Base-by-base conservation (phyloP, 2,888 invertebrate genomes). In the Listrodromus nycthemerus region DNA sequence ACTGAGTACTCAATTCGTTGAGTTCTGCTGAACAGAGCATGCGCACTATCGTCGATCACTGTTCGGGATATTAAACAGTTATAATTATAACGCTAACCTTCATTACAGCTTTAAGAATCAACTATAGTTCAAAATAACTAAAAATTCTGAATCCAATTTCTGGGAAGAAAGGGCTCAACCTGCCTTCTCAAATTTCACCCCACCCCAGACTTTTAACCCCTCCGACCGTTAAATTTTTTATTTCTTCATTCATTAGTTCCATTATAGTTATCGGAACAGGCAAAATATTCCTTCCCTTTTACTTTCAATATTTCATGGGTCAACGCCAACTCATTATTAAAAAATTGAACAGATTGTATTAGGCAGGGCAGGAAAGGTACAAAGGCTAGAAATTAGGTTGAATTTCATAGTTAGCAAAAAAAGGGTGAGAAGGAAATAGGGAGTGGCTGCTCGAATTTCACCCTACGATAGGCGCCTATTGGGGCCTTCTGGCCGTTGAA, bases 361-460 rank as follows among this genome's bases (percentile, higher is more conserved):
- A 1, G 27, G 2, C 5, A 30, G 13, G 16, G 13, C 19, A 30
- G 41, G 13, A 0, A 2, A 41, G 16, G 41, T 13, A 50, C 48
- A 1, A 24, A 55, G 63, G 37, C 10, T 50, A 19, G 19, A 74
- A 76, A 65, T 63, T 50, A 30, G 74, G 48, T 74, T 74, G 58
- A 65, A 70, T 75, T 70, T 65, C 41, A 69, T 24, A 16, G 69
- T 45, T 75, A 41, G 50, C 3, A 1, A 37, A 67, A 66, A 19
- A 45, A 30, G 65, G 55, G 19, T 27, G n/a, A 58, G 41, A 65
- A 27, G 24, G 66, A 27, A 37, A 52, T 41, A 33, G 69, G 81
- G 81, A 76, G 79, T 75, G 79, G 79, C 80, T 58, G 66, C 80
- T 86, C 81, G 52, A 82, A 85, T 86, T 85, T 86, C 86, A 77